These are phyloP conservation scores for Dolichallabes microphthalmus DNA, from an alignment of 2,113 vertebrate species.

Conservation along the genomic window DNA sequence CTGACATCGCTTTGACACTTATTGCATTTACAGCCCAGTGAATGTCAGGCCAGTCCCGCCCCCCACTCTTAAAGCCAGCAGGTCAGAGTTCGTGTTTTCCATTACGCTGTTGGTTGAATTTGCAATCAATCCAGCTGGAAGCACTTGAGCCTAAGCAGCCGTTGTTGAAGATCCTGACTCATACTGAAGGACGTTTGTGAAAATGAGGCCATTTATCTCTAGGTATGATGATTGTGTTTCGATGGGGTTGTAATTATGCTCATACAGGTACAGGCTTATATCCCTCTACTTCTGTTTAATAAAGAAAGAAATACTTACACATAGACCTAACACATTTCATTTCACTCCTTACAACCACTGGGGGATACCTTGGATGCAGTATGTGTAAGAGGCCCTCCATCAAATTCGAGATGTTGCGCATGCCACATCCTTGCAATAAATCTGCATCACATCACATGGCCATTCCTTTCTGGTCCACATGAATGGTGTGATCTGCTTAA, in stretches of 20 bases:
- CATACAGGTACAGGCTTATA: neutral
- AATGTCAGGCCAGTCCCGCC: neutral
- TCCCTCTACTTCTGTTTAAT: neutral
- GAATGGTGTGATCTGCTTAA: neutral
- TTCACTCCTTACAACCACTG: neutral
- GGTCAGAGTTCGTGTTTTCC: constrained; percentile 26
- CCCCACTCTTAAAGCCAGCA: constrained; percentile 15
- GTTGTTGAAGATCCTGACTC: neutral
- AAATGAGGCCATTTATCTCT: constrained; percentile 25
- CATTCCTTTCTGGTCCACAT: neutral
- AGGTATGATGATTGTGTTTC: neutral
- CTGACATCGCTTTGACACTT: neutral
- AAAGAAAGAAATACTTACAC: neutral
- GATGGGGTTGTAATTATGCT: constrained; percentile 9
- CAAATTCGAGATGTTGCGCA: neutral
- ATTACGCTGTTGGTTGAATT: constrained; percentile 24
- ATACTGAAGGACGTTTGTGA: constrained; percentile 6
- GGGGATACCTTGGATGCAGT: neutral
- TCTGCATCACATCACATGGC: neutral
- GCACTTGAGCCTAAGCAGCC: neutral
- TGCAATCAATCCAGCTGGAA: constrained; percentile 12
- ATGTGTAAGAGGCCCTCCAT: neutral
- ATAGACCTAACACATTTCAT: neutral
- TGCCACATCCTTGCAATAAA: neutral
- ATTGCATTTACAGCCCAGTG: neutral